A percentile compares a stretch with the other conserved stretches of the same genome.
phyloP scores from a whole-genome alignment of 2,113 vertebrate species.

The Leuciscus idus region DNA sequence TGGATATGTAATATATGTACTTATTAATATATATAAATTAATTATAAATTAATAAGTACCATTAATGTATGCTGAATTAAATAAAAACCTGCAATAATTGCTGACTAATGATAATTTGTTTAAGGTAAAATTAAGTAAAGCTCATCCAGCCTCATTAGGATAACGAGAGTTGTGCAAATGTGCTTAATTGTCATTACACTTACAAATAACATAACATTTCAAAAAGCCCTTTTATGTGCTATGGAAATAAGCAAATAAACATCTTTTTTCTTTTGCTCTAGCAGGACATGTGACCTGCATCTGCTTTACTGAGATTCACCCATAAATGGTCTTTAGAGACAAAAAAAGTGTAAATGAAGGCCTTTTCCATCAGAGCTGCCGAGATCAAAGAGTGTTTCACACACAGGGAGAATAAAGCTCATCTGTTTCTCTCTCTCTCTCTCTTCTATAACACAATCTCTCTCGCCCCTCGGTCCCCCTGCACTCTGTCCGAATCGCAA shows the following conservation, averaged over 20 bases:
- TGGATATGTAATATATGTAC: neutral
- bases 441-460: neutral
- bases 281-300: neutral
- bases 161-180: neutral
- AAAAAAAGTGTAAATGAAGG: neutral
- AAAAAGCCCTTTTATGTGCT: neutral
- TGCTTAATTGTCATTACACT: neutral
- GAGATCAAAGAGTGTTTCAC: conserved; percentile 10
- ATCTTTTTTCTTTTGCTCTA: neutral
- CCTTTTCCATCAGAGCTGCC: no score
- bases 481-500: neutral
- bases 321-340: neutral
- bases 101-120: neutral
- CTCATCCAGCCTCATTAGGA: neutral
- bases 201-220: neutral
- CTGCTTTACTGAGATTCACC: neutral
- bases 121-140: neutral
- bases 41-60: neutral
- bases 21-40: no score
- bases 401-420: neutral
- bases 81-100: neutral
- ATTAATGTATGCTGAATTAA: neutral
- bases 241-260: no score
- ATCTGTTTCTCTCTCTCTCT: neutral
- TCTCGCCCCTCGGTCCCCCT: neutral